Conservation (phyloP, 2,113 vertebrate genomes). For the Sitta europaea region DNA sequence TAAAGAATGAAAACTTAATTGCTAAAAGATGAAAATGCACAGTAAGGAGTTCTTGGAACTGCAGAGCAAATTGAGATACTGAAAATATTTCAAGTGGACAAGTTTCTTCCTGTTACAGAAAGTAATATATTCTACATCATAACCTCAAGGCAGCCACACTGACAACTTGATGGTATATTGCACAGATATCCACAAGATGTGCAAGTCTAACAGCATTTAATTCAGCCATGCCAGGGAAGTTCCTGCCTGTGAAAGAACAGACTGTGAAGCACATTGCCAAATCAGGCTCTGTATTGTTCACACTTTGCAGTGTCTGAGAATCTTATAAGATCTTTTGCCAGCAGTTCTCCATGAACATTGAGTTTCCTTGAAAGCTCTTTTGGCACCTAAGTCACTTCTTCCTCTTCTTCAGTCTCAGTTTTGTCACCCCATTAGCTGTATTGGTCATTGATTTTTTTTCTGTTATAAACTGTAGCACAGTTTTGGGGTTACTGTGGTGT, state of each 20-base stretch:
- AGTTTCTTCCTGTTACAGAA: neutral
- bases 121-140: neutral
- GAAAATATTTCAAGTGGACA: neutral
- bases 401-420: neutral
- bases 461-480: neutral
- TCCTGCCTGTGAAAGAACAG: slow-evolving; percentile 5
- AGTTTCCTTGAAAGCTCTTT: neutral
- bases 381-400: neutral
- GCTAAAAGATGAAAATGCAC: neutral
- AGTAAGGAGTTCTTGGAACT: neutral
- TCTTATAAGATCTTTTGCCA: neutral
- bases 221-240: neutral
- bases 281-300: neutral
- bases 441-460: neutral
- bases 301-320: slow-evolving; percentile 7
- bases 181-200: neutral
- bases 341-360: neutral
- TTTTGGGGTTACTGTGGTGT: neutral
- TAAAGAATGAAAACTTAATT: neutral
- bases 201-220: slow-evolving; percentile 18
- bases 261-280: neutral
- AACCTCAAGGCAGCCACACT: neutral
- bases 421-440: neutral
- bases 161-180: neutral
- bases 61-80: neutral